Conservation (phyloP, 1,140 invertebrate species). For the Drosophila leontia region DNA sequence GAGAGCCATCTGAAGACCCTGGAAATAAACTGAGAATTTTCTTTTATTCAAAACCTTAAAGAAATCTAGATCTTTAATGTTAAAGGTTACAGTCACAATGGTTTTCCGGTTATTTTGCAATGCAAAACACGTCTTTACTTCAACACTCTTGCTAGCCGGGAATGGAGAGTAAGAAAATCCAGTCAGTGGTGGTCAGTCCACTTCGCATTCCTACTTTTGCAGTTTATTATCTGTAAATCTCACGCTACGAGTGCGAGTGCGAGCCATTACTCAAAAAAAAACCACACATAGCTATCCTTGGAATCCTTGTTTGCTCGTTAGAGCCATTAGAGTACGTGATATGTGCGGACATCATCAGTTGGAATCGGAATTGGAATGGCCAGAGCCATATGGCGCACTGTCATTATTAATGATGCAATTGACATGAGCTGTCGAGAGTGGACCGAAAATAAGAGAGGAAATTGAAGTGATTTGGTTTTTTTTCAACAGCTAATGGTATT, state of each 20-base stretch:
- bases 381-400: slow-evolving; percentile 51
- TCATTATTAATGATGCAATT: slow-evolving; percentile 79
- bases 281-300: slow-evolving; percentile 1
- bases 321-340: slow-evolving; percentile 51
- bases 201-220: neutral
- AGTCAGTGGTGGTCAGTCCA: slow-evolving; percentile 21
- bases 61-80: neutral
- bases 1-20: slow-evolving; percentile 14
- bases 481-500: neutral
- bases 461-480: slow-evolving; percentile 15
- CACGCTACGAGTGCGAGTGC: slow-evolving; percentile 48
- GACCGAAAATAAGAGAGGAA: slow-evolving; percentile 16
- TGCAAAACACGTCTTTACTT: slow-evolving; percentile 56
- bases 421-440: slow-evolving; percentile 42
- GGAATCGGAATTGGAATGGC: slow-evolving; percentile 12
- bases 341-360: slow-evolving; percentile 30
- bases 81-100: neutral
- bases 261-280: slow-evolving; percentile 66
- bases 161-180: slow-evolving; percentile 14
- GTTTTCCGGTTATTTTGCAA: slow-evolving; percentile 29
- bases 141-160: slow-evolving; percentile 5
- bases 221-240: slow-evolving; percentile 66
- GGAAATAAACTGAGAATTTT: neutral
- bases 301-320: slow-evolving; percentile 32
- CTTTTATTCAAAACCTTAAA: slow-evolving; percentile 6